A percentile compares a stretch with the other conserved stretches of the same genome.
These are phyloP conservation scores for Enteromius argenteus DNA, from an alignment of 2,797 vertebrate genomes.

Conservation along the genomic window DNA sequence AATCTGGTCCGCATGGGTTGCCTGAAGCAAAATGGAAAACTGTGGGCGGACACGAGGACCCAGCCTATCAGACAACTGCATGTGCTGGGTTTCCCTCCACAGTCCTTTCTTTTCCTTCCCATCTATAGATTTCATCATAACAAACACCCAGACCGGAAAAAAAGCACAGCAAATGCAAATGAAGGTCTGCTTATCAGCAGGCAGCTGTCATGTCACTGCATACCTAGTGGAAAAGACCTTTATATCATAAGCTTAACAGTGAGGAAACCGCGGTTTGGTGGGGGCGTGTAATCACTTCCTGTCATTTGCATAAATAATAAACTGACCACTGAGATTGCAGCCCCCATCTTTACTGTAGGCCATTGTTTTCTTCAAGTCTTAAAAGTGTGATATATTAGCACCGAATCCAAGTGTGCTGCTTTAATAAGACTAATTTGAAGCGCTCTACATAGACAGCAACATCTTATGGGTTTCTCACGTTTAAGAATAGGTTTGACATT, in stretches of 20 bases:
- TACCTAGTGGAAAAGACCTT: slow-evolving; percentile 59
- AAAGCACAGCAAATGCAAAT: slow-evolving; percentile 65
- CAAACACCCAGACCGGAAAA: slow-evolving; percentile 7
- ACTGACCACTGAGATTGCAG: slow-evolving; percentile 59
- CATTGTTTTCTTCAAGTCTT: slow-evolving; percentile 5
- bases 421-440: background rate
- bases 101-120: slow-evolving; percentile 45
- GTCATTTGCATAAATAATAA: slow-evolving; percentile 71
- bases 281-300: slow-evolving; percentile 60
- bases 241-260: slow-evolving; percentile 39
- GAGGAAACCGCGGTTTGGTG: slow-evolving; percentile 42
- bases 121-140: slow-evolving; percentile 38
- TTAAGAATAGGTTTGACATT: background rate
- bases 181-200: slow-evolving; percentile 49
- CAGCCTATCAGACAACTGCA: slow-evolving; percentile 68
- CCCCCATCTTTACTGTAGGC: slow-evolving; percentile 40
- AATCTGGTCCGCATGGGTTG: background rate
- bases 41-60: slow-evolving; percentile 69
- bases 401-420: background rate
- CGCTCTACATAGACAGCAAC: background rate
- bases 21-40: slow-evolving; percentile 65
- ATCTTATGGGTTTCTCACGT: background rate
- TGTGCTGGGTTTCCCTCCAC: slow-evolving; percentile 61
- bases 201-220: slow-evolving; percentile 56
- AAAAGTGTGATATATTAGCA: background rate